Evolutionary conservation across 2,888 invertebrate genomes (phyloP).

Genomic region (Philonicus albiceps): DNA sequence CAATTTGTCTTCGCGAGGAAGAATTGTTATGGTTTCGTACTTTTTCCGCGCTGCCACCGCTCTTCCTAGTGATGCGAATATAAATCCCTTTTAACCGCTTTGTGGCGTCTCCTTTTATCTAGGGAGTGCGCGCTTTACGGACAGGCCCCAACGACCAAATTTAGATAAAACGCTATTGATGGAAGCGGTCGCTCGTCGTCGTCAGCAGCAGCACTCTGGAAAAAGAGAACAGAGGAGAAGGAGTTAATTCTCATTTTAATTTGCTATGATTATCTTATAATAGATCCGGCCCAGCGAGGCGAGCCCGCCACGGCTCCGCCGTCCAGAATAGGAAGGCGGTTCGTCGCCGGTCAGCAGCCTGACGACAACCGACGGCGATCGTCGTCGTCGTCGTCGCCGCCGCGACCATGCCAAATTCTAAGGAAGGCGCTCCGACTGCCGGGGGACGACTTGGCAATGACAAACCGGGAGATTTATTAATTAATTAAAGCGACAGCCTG

Average conservation of each 20-base stretch:
- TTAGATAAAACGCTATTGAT: constrained; percentile 20
- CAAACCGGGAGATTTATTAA: constrained; percentile 53
- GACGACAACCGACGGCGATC: background rate
- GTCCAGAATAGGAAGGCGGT: constrained; percentile 1
- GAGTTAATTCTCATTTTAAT: constrained; percentile 29
- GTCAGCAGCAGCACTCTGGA: background rate
- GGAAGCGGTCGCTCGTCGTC: background rate
- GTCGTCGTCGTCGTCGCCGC: background rate
- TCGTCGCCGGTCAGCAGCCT: background rate
- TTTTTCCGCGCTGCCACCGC: background rate
- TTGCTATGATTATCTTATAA: constrained; percentile 32
- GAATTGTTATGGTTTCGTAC: constrained; percentile 35
- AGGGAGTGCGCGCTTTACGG: background rate
- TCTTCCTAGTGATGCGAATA: background rate
- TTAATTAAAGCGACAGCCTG: constrained; percentile 54
- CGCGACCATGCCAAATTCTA: constrained; percentile 13
- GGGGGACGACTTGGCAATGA: constrained; percentile 41
- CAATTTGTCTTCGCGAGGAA: constrained; percentile 47
- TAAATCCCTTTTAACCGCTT: background rate
- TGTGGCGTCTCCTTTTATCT: background rate
- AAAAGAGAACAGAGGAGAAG: background rate
- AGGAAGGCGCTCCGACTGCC: background rate
- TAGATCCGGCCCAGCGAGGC: background rate
- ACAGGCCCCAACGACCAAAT: background rate
- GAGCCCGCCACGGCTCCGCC: background rate